These are phyloP conservation scores for Diplodus puntazzo DNA, from an alignment of 2,797 vertebrate species.

Conservation along the genomic window DNA sequence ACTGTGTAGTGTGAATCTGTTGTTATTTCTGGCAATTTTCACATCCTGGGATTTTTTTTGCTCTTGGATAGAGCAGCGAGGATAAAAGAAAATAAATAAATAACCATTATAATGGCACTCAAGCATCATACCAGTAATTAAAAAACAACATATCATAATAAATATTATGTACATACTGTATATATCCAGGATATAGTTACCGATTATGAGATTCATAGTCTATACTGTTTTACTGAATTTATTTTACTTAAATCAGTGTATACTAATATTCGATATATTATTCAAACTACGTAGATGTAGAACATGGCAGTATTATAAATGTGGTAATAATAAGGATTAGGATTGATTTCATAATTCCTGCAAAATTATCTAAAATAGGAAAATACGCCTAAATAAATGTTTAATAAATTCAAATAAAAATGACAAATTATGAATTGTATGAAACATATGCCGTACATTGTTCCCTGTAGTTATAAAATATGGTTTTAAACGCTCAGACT, in stretches of 20 bases:
- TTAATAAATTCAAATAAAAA: background rate
- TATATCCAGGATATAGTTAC: background rate
- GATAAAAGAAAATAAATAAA: conserved; percentile 41
- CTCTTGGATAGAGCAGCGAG: conserved; percentile 3
- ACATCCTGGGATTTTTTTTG: conserved; percentile 45
- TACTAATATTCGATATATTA: conserved; percentile 9
- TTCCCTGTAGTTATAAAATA: background rate
- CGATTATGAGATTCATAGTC: background rate
- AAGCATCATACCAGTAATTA: conserved; percentile 21
- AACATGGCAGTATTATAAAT: background rate
- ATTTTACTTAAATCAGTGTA: background rate
- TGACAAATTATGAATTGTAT: background rate
- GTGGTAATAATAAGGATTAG: background rate
- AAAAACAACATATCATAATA: conserved; percentile 37
- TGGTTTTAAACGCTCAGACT: background rate
- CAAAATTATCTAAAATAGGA: background rate
- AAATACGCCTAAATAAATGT: background rate
- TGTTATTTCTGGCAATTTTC: conserved; percentile 56
- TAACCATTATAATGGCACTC: conserved; percentile 6
- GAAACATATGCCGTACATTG: background rate
- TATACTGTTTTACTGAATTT: background rate
- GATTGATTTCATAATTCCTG: background rate
- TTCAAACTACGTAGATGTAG: background rate
- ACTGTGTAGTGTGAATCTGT: conserved; percentile 37
- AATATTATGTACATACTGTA: background rate